A percentile compares a stretch with the other conserved stretches of the same genome.
Evolutionary conservation across 2,888 invertebrate genomes (phyloP).

Genomic region (Diogma glabrata): DNA sequence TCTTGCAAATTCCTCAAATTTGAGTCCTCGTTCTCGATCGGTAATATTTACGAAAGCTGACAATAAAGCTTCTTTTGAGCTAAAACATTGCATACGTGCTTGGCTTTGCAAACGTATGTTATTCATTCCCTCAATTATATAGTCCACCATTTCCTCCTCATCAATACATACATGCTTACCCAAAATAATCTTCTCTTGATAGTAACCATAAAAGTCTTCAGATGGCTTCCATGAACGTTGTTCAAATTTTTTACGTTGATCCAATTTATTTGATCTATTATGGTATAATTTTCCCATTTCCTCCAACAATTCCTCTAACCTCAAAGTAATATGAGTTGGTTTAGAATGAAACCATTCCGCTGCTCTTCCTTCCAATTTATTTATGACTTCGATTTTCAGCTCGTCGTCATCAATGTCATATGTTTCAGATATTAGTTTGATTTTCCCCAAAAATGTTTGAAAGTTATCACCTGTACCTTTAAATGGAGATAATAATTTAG

Average conservation of each 20-base stretch:
- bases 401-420: neutral
- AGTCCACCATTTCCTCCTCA: neutral
- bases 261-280: neutral
- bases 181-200: neutral
- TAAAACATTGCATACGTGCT: neutral
- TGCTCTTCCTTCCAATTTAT: neutral
- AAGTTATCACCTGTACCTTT: neutral
- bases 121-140: neutral
- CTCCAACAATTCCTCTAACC: neutral
- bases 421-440: neutral
- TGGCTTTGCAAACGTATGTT: neutral
- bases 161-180: neutral
- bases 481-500: neutral
- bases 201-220: neutral
- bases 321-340: neutral
- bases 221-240: neutral
- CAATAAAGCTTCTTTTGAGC: neutral
- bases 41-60: neutral
- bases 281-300: neutral
- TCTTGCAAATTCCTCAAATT: neutral
- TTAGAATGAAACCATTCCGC: neutral
- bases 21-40: neutral
- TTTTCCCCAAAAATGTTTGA: neutral
- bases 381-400: neutral
- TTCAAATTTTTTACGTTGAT: neutral